Base-by-base conservation (phyloP, 1,140 invertebrate genomes). In the Caerostris darwini region DNA sequence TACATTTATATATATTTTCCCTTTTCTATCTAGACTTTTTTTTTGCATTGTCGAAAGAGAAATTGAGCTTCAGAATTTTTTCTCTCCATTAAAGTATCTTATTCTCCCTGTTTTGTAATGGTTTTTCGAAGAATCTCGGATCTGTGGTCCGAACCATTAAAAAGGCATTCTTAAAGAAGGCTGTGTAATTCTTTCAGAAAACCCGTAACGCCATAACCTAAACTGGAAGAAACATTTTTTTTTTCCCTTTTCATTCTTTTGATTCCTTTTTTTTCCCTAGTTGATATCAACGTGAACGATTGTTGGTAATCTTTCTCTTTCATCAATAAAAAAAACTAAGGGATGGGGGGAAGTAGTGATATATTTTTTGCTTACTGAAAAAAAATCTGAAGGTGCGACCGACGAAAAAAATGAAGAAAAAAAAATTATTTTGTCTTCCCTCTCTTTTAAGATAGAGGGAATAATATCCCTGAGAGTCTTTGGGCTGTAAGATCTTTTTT, bases 261-360 rank as follows among this genome's bases (percentile, higher is more conserved):
- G 86, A 34, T 88, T 88, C 58, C 61, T 17, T 3, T 34, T 34
- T 34, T 88, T 50, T 34, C 34, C 50, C 14, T 5, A 83, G 56
- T 83, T 83, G 82, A 83, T 83, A 83, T 58, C 56, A 77, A 77
- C 82, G 8, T n/a, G 56, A 10, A 88, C 86, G 50, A 88, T 88
- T 88, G 58, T 88, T 88, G 59, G 86, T 88, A 88, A 88, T 88
- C 86, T 88, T 67, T 88, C 86, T 88, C 58, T 88, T 88, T 88
- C 50, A 88, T 88, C 86, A 88, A 88, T 85, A n/a, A 77, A 77
- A 71, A 77, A 77, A 71, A 77, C 0, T 7, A 77, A 12, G 10
- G 34, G 71, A 10, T 5, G 7, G 71, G 50, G 61, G 12, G 19
- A 50, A 6, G 34, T 12, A 34, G 19, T 58, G 8, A 58, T 57